Base-by-base conservation (phyloP, 2,797 vertebrate species). In the Brachymystax lenok region DNA sequence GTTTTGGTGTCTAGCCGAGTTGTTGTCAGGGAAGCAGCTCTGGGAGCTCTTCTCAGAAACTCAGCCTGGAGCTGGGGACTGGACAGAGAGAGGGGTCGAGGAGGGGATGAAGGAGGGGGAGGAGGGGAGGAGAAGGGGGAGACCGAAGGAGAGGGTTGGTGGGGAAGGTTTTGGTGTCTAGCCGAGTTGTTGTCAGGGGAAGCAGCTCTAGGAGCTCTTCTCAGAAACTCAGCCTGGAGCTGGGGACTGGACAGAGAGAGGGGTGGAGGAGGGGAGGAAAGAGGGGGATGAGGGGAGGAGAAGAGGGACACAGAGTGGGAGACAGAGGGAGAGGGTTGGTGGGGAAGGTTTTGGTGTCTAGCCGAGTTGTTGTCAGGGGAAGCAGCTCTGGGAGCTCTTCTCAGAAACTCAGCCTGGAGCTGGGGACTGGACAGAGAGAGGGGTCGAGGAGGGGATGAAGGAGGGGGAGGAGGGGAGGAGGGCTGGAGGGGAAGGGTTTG, bases 31-130 rank as follows among this genome's bases (percentile, higher is more conserved):
- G 63, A 66, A 30, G 63, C 24, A 28, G 24, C 63, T 28, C 63
- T 28, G 63, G 54, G 54, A 56, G 63, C 63, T 66, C 54, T 86
- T 24, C 68, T 88, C 74, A 0, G 78, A 63, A 50, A 7, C 70
- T 89, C 83, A 0, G 63, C 77, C 3, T 88, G 84, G 21, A 88
- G 75, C 56, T 76, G 69, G 3, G 82, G 85, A 79, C 84, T 87
- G 0, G 54, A n/a, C 68, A 88, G 80, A 75, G 84, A 84, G 0
- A 76, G 64, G n/a, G 1, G 33, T 14, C 1, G 77, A 77, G 5
- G 71, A 30, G 3, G 70, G 24, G 24, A 69, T 16, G 33, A 54
- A 14, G 27, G 21, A n/a, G 67, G 17, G 33, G 67, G 14, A 30
- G 64, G 64, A 30, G 27, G 64, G 67, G 33, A 40, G 61, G 61